Percentiles rank a stretch among this genome's conserved stretches.
Conservation (phyloP, 1,140 invertebrate genomes). For the Hydropsyche tenuis region DNA sequence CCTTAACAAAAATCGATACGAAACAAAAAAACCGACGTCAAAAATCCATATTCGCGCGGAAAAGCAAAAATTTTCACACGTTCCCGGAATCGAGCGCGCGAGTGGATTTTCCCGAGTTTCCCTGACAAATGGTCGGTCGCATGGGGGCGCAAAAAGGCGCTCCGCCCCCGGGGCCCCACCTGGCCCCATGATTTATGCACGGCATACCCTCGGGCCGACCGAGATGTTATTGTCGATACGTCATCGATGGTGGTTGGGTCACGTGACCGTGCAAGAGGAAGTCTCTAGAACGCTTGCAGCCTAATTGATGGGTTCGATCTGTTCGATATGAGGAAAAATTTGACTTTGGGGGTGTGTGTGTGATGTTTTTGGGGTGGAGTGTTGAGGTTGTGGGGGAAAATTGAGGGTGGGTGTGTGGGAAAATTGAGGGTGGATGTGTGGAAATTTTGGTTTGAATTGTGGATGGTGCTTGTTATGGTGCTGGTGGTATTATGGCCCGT, state of each 20-base stretch:
- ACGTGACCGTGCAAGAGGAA: background rate
- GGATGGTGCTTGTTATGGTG: too few relatives aligned
- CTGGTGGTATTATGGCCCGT: too few relatives aligned
- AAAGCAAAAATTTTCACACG: too few relatives aligned
- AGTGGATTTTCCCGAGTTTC: constrained; percentile 9
- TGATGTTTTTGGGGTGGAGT: too few relatives aligned
- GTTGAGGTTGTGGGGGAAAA: too few relatives aligned
- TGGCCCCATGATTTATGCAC: constrained; percentile 46
- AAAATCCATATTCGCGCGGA: too few relatives aligned
- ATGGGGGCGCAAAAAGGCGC: constrained; percentile 17
- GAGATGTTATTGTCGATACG: constrained; percentile 45
- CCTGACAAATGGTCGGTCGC: constrained; percentile 18
- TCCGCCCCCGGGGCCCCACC: constrained; percentile 32
- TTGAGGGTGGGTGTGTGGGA: too few relatives aligned
- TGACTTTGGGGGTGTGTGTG: too few relatives aligned
- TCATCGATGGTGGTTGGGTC: constrained; percentile 35
- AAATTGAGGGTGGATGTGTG: too few relatives aligned
- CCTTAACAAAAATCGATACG: too few relatives aligned
- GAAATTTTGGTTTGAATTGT: too few relatives aligned
- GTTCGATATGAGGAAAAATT: background rate
- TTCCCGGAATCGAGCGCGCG: background rate
- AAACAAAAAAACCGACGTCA: too few relatives aligned
- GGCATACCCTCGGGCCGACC: background rate
- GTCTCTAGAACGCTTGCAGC: background rate
- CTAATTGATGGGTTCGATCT: constrained; percentile 12